These are phyloP conservation scores for Drosophila suzukii DNA, from an alignment of 1,140 invertebrate species.

Conservation along the genomic window DNA sequence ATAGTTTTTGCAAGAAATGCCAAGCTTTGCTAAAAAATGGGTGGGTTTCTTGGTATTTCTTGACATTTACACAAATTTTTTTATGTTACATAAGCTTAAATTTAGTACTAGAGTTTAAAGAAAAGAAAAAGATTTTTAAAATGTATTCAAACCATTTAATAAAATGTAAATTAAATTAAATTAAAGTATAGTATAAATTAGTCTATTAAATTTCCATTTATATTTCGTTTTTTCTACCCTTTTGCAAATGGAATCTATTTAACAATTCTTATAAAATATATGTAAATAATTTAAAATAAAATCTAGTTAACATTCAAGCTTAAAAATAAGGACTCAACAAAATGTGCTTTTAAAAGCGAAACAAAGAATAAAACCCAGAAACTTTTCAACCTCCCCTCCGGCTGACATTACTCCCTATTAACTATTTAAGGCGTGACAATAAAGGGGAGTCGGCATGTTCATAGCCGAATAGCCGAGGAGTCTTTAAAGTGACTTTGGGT, in stretches of 20 bases:
- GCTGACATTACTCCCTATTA: constrained; percentile 50
- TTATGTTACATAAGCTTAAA: too few relatives aligned
- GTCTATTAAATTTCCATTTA: too few relatives aligned
- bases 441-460: constrained; percentile 29
- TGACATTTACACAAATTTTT: background rate
- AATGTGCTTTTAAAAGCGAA: background rate
- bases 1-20: constrained; percentile 64
- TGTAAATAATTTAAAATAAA: too few relatives aligned
- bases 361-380: background rate
- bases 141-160: too few relatives aligned
- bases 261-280: too few relatives aligned
- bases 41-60: background rate
- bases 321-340: background rate
- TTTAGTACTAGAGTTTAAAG: too few relatives aligned
- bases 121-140: too few relatives aligned
- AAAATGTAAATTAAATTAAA: too few relatives aligned
- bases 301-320: background rate
- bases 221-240: too few relatives aligned
- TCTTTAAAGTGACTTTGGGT: constrained; percentile 69
- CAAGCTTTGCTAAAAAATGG: constrained; percentile 22
- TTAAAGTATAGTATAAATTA: too few relatives aligned
- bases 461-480: constrained; percentile 20
- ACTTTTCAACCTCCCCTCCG: constrained; percentile 34
- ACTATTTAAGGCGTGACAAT: constrained; percentile 70
- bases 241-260: too few relatives aligned